phyloP scores from a whole-genome alignment of 2,113 vertebrate species.

The Prochilodus magdalenae region DNA sequence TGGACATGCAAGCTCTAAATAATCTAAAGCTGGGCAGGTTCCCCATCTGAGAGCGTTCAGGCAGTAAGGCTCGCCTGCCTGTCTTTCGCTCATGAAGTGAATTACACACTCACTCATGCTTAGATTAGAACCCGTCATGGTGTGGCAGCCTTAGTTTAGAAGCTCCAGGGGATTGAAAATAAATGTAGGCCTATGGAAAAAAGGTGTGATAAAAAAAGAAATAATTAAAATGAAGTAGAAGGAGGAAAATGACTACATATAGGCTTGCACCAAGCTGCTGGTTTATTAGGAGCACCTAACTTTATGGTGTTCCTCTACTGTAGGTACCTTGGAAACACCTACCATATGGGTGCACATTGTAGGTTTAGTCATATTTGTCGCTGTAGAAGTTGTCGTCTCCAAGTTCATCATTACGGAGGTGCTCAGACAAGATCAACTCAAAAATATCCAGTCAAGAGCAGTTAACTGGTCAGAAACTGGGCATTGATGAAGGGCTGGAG shows the following conservation, averaged over 20 bases:
- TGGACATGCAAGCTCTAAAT: background rate
- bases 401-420: too few species aligned
- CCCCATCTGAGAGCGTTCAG: constrained; percentile 10
- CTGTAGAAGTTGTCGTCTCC: too few species aligned
- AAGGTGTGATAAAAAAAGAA: background rate
- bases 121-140: constrained; percentile 28
- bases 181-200: background rate
- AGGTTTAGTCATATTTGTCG: too few species aligned
- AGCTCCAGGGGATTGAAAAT: background rate
- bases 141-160: background rate
- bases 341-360: too few species aligned
- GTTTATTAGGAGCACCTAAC: too few species aligned
- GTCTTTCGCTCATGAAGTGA: background rate
- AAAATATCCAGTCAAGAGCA: too few species aligned
- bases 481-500: too few species aligned
- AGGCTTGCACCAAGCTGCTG: background rate
- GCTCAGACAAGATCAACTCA: too few species aligned
- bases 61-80: background rate
- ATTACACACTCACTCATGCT: constrained; percentile 20
- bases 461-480: too few species aligned
- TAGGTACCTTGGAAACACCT: too few species aligned
- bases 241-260: background rate
- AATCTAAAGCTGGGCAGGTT: background rate
- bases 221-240: background rate
- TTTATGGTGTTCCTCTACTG: too few species aligned